A percentile compares a stretch with the other conserved stretches of the same genome.
These are phyloP conservation scores for Colaptes auratus DNA, from an alignment of 2,113 vertebrate genomes.

Conservation along the genomic window DNA sequence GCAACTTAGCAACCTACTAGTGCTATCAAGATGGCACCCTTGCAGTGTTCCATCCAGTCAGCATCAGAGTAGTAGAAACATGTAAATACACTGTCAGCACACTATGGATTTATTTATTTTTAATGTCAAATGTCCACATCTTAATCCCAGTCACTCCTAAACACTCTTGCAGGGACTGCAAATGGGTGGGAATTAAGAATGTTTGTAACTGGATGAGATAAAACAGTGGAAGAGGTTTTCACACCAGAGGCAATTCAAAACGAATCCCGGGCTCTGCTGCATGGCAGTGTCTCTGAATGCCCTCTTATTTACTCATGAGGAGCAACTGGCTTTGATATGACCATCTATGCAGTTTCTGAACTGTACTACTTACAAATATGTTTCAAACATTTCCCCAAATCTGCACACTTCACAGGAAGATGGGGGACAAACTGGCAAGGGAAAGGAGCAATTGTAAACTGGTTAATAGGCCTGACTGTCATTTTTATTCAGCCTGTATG, in stretches of 20 bases:
- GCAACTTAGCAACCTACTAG: neutral
- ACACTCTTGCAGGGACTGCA: neutral
- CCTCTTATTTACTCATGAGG: neutral
- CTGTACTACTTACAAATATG: neutral
- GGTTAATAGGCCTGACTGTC: neutral
- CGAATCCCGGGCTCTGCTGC: neutral
- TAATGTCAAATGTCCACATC: neutral
- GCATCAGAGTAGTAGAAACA: neutral
- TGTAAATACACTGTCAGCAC: accelerated
- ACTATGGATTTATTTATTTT: neutral
- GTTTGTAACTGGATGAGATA: neutral
- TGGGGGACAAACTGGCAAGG: neutral
- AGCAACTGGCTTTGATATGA: neutral
- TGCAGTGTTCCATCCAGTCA: neutral
- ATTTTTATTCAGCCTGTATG: neutral
- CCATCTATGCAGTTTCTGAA: neutral
- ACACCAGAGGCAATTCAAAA: neutral
- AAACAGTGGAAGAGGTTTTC: neutral
- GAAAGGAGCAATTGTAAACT: neutral
- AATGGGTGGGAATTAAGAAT: neutral
- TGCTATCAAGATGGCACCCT: neutral
- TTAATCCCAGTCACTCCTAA: neutral
- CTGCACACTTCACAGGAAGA: neutral
- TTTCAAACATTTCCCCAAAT: neutral
- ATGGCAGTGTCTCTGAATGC: neutral